Evolutionary conservation across 2,113 vertebrate genomes (phyloP).

Genomic region (Phalacrocorax aristotelis): DNA sequence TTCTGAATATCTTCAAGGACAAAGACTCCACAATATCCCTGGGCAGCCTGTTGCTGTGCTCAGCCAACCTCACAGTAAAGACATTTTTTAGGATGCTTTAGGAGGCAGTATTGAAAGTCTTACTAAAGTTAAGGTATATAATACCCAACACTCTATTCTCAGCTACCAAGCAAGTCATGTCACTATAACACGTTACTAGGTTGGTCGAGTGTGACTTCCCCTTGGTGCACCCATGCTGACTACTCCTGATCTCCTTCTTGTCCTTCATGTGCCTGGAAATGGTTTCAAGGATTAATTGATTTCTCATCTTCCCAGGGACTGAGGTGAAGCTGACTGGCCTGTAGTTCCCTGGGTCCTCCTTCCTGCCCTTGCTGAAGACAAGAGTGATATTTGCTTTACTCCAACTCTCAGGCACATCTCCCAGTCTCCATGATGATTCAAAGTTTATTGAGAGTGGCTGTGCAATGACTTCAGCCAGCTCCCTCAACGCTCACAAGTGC

Average conservation of each 20-base stretch:
- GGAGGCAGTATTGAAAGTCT: not conserved
- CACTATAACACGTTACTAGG: not conserved
- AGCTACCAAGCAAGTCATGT: not conserved
- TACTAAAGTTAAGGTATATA: not conserved
- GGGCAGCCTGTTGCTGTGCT: not conserved
- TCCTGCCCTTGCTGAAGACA: not conserved
- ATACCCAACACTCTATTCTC: not conserved
- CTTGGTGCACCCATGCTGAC: not conserved
- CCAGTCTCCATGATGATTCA: not conserved
- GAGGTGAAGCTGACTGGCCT: not conserved
- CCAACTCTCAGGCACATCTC: not conserved
- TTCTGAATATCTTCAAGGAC: not conserved
- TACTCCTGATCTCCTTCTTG: not conserved
- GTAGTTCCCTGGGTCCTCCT: not conserved
- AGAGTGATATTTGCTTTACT: not conserved
- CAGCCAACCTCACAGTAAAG: not conserved
- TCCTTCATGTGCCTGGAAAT: not conserved
- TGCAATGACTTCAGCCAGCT: not conserved
- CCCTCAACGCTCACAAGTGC: rapidly evolving
- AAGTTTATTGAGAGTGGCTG: not conserved
- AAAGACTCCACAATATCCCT: not conserved
- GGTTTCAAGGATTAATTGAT: not conserved
- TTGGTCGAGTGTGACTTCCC: rapidly evolving
- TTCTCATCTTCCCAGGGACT: not conserved
- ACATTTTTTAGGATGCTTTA: rapidly evolving